These are phyloP conservation scores for Tetranychus piercei DNA, from an alignment of 2,888 invertebrate genomes.

Conservation along the genomic window DNA sequence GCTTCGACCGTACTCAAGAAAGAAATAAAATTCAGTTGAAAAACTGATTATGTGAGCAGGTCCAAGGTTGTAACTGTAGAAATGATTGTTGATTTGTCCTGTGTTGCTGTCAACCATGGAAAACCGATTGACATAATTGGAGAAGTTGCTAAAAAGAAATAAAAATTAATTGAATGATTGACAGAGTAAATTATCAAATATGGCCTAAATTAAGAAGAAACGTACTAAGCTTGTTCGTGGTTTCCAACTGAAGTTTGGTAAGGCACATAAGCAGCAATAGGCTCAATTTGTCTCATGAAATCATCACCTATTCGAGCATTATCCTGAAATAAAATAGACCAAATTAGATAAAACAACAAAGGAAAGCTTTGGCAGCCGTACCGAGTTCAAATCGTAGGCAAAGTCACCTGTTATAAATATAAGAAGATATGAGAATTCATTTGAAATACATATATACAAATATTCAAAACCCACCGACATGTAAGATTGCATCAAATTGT, in stretches of 20 bases:
- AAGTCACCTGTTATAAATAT: conserved; percentile 19
- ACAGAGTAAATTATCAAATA: not conserved
- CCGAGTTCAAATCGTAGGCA: conserved; percentile 21
- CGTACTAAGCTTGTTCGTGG: conserved; percentile 46
- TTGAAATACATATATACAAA: not conserved
- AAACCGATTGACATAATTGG: conserved; percentile 76
- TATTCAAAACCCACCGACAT: conserved; percentile 15
- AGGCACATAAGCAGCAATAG: conserved; percentile 69
- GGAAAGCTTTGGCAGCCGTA: conserved; percentile 20
- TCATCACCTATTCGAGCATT: conserved; percentile 47
- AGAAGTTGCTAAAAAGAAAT: conserved; percentile 55
- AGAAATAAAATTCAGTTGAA: conserved; percentile 86
- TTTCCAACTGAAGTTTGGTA: conserved; percentile 73
- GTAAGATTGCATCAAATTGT: conserved; percentile 20
- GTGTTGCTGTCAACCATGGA: conserved; percentile 50
- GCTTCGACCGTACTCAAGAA: conserved; percentile 45
- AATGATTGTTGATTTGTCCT: conserved; percentile 31
- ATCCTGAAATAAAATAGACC: conserved; percentile 34
- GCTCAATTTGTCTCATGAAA: conserved; percentile 78
- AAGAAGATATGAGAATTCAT: not conserved
- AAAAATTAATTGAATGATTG: conserved; percentile 27
- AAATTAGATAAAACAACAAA: not conserved
- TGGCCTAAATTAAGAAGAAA: not conserved
- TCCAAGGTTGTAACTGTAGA: conserved; percentile 72
- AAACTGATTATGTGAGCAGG: conserved; percentile 73